phyloP scores from a whole-genome alignment of 2,888 invertebrate genomes.

The Eubasilissa splendida region DNA sequence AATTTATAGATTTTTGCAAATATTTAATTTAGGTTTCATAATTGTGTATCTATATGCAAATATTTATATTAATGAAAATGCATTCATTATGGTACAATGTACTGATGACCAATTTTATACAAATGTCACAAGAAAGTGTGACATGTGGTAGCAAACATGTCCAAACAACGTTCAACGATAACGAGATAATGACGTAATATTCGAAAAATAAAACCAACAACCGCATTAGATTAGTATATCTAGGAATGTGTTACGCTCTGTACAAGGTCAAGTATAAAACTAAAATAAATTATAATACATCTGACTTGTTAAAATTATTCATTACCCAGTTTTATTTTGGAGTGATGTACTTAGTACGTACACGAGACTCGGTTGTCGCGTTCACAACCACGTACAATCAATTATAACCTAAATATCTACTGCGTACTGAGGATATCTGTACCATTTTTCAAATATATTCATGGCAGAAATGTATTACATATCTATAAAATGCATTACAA shows the following conservation, averaged over 20 bases:
- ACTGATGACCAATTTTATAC: conserved; percentile 55
- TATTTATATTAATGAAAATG: conserved; percentile 67
- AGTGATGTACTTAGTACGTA: conserved; percentile 52
- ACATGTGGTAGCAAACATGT: conserved; percentile 48
- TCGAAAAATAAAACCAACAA: conserved; percentile 38
- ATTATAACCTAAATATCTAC: conserved; percentile 15
- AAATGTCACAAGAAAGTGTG: conserved; percentile 55
- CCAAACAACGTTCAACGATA: conserved; percentile 57
- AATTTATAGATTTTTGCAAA: conserved; percentile 72
- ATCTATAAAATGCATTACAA: conserved; percentile 27
- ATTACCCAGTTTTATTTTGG: conserved; percentile 40
- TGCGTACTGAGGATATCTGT: not conserved
- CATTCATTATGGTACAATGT: conserved; percentile 57
- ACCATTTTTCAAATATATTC: conserved; percentile 2
- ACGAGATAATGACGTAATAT: conserved; percentile 50
- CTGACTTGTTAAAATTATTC: conserved; percentile 44
- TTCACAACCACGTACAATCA: conserved; percentile 52
- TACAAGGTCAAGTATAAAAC: conserved; percentile 53
- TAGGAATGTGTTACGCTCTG: conserved; percentile 48
- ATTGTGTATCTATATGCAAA: conserved; percentile 72
- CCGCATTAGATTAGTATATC: conserved; percentile 43
- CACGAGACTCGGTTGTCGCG: conserved; percentile 38
- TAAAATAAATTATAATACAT: conserved; percentile 51
- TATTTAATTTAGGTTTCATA: conserved; percentile 73
- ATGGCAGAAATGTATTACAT: not conserved